Conservation (phyloP, 1,140 invertebrate species). For the Formica selysi region DNA sequence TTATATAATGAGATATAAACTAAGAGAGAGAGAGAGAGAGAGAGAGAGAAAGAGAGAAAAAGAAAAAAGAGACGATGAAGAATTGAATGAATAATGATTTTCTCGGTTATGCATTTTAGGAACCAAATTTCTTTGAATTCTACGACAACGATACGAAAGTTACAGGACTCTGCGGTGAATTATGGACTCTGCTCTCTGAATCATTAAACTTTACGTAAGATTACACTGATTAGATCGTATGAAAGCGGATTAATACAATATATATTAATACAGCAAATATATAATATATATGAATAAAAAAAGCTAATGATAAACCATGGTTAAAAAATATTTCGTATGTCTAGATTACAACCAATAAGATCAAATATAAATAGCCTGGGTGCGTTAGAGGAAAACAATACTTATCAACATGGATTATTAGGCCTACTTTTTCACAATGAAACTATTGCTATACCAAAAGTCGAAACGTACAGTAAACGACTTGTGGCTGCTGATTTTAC, state of each 20-base stretch:
- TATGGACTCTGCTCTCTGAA: slow-evolving; percentile 62
- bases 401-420: slow-evolving; percentile 66
- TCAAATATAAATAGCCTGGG: slow-evolving; percentile 39
- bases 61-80: too few species aligned
- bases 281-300: background rate
- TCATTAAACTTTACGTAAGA: slow-evolving; percentile 73
- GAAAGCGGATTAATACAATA: background rate
- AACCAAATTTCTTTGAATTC: slow-evolving; percentile 9
- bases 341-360: slow-evolving; percentile 67
- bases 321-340: background rate
- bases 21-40: too few species aligned
- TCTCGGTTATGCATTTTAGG: slow-evolving; percentile 25
- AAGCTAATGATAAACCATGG: slow-evolving; percentile 26
- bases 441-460: slow-evolving; percentile 69
- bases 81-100: slow-evolving; percentile 17
- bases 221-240: background rate
- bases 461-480: background rate
- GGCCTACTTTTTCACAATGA: slow-evolving; percentile 65
- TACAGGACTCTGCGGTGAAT: slow-evolving; percentile 52
- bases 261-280: too few species aligned
- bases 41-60: too few species aligned
- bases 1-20: background rate
- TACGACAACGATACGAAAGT: slow-evolving; percentile 53
- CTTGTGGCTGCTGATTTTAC: background rate
- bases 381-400: background rate